phyloP scores from a whole-genome alignment of 2,888 invertebrate species.

The Mactromeris polynyma region DNA sequence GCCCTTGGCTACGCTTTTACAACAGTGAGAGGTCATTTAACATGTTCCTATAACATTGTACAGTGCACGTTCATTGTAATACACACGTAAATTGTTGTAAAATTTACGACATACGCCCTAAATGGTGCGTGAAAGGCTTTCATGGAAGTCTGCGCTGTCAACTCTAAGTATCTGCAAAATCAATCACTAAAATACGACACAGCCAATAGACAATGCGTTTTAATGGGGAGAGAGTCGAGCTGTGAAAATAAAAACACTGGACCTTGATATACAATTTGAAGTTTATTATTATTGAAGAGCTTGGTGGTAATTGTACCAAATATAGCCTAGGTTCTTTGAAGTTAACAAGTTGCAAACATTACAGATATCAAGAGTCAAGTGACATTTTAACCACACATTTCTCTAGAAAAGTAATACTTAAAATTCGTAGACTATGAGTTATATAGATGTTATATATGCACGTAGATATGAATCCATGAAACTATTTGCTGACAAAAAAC shows the following conservation, averaged over 20 bases:
- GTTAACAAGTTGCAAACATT: too few relatives aligned
- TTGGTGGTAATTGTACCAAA: too few relatives aligned
- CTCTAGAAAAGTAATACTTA: background rate
- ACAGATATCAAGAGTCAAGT: background rate
- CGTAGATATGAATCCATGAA: background rate
- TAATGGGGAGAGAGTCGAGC: too few relatives aligned
- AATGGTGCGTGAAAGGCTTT: background rate
- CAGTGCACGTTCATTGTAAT: background rate
- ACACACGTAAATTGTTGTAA: background rate
- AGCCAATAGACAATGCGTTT: too few relatives aligned
- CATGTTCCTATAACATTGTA: background rate
- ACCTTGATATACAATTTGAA: too few relatives aligned
- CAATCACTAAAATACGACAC: too few relatives aligned
- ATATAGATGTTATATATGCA: background rate
- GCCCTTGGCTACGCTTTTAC: background rate
- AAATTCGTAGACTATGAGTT: background rate
- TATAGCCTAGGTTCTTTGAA: too few relatives aligned
- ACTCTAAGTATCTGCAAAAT: too few relatives aligned
- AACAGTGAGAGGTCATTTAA: background rate
- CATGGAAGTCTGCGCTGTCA: background rate
- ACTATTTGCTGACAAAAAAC: background rate
- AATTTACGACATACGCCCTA: background rate
- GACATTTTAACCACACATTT: constrained; percentile 1
- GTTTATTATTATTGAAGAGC: too few relatives aligned
- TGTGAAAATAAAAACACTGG: too few relatives aligned